Conservation (phyloP, 2,888 invertebrate species). For the Drosophila emarginata region DNA sequence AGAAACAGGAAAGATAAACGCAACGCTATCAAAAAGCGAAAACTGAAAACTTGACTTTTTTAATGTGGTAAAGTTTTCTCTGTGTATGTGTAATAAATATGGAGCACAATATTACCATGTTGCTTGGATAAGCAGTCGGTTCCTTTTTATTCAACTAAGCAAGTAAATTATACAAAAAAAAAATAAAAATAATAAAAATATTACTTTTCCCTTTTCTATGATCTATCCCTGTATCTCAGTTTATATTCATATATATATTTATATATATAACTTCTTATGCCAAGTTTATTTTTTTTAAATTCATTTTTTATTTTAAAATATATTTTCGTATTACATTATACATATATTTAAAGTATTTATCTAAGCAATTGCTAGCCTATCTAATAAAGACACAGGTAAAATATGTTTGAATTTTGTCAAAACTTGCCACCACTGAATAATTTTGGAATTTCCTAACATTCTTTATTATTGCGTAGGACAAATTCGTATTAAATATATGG, state of each 20-base stretch:
- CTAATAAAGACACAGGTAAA: too few relatives aligned
- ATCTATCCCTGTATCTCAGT: background rate
- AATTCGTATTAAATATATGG: too few relatives aligned
- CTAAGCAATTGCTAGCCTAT: too few relatives aligned
- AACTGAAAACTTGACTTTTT: conserved; percentile 56
- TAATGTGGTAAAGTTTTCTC: conserved; percentile 61
- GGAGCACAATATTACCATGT: conserved; percentile 59
- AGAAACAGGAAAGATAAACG: conserved; percentile 54
- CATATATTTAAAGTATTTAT: too few relatives aligned
- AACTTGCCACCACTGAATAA: too few relatives aligned
- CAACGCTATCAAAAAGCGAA: conserved; percentile 40
- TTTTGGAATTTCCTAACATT: too few relatives aligned
- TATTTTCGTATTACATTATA: too few relatives aligned
- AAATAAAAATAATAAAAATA: background rate
- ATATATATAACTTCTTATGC: background rate
- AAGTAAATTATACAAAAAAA: background rate
- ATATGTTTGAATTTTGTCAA: too few relatives aligned
- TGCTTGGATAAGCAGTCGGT: conserved; percentile 48
- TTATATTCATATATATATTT: too few relatives aligned
- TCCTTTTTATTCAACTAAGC: conserved; percentile 35
- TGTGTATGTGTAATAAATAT: conserved; percentile 64
- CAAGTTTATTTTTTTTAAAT: background rate
- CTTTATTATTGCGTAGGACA: too few relatives aligned
- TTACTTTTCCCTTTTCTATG: background rate
- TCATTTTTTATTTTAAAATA: too few relatives aligned